Evolutionary conservation across 2,888 invertebrate genomes (phyloP), one percentile per base, ranked within the genome.

Genomic region (Dasypogon diadema): DNA sequence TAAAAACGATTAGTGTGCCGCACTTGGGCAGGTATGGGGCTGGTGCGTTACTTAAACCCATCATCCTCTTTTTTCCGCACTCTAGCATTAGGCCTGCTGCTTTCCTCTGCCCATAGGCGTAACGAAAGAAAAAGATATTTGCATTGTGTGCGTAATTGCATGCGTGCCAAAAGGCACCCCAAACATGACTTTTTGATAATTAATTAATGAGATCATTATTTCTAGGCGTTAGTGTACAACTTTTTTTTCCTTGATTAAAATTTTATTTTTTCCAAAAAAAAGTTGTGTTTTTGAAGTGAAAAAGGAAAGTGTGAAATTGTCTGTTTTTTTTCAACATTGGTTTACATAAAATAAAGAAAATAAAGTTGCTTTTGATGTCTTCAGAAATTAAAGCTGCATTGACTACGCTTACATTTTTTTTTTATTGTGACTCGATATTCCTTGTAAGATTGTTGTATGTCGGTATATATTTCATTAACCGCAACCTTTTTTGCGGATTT

Each of bases 31-130:
- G 54, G 54, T n/a, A 12, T 54, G 54, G 70, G 54, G 70, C 24
- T 51, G 51, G 54, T 54, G 70, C 54, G 54, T 70, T 70, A 48
- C 54, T 22, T 34, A 34, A 51, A 22, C 12, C 65, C 70, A 34
- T 46, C 30, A 16, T 30, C 12, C 54, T 24, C 30, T 54, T 14
- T 12, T 2, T 54, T 70, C 30, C 37, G 60, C n/a, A 42, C 12
- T 8, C 42, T 12, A 42, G 8, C 12, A 12, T 42, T 12, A 30
- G 5, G 10, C 12, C 10, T 56, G 12, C 26, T 26, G 8, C 14
- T 56, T 56, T 56, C 5, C 12, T 56, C 18, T 24, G 10, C 26
- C 12, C 21, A 12, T 54, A 21, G 21, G 18, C 21, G 21, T 21
- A 22, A 12, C 16, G 54, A 14, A n/a, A 48, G 65, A 48, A 16